phyloP scores from a whole-genome alignment of 2,888 invertebrate genomes.

The Seladonia tumulorum region DNA sequence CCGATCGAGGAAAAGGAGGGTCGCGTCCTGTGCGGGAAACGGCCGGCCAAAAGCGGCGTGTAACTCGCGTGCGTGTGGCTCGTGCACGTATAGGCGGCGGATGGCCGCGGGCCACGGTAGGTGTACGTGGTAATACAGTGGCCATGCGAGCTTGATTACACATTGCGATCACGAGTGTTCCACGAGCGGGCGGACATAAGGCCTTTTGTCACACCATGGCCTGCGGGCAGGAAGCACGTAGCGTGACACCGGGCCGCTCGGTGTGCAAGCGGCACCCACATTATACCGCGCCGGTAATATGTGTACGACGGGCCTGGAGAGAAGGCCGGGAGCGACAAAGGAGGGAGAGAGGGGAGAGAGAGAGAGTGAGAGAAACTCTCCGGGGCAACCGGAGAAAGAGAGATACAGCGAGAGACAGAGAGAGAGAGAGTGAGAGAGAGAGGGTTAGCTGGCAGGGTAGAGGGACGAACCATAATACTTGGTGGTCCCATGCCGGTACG shows the following conservation, averaged over 20 bases:
- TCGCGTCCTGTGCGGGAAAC: conserved; percentile 68
- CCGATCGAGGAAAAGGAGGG: conserved; percentile 55
- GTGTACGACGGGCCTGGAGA: conserved; percentile 64
- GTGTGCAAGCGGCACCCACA: conserved; percentile 71
- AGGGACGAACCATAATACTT: conserved; percentile 77
- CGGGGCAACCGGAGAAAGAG: neutral
- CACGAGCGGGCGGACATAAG: conserved; percentile 80
- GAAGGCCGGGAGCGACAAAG: conserved; percentile 18
- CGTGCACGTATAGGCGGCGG: conserved; percentile 27
- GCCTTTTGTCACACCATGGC: conserved; percentile 79
- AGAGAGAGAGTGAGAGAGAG: neutral
- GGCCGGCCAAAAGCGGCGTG: conserved; percentile 62
- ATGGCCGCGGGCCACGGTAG: conserved; percentile 59
- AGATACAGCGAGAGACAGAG: neutral
- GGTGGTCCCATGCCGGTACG: conserved; percentile 78
- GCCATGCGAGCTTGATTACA: conserved; percentile 81
- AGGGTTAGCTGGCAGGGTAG: conserved; percentile 37
- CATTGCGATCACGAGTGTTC: conserved; percentile 83
- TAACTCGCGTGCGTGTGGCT: conserved; percentile 38
- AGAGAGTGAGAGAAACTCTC: neutral
- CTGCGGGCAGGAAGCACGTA: conserved; percentile 83
- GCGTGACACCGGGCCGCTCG: conserved; percentile 80
- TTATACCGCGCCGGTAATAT: conserved; percentile 72
- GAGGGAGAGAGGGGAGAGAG: neutral
- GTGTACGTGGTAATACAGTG: conserved; percentile 75